These are phyloP conservation scores for Montipora foliosa DNA, from an alignment of 64 coral and sea anemone species.

Conservation along the genomic window DNA sequence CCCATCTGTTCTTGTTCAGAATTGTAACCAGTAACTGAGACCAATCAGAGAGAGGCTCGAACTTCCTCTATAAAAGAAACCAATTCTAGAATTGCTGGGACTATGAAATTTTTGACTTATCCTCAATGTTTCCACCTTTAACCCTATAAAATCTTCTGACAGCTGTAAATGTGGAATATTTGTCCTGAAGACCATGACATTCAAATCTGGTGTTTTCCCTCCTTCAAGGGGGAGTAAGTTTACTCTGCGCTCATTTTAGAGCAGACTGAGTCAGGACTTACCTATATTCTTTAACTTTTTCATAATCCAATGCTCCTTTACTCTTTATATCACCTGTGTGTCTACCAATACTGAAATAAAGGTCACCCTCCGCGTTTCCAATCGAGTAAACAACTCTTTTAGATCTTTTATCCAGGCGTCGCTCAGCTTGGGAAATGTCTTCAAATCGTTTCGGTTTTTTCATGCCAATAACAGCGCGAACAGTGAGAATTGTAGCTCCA, in stretches of 20 bases:
- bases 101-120: no score
- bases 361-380: constrained; percentile 56
- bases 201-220: no score
- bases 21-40: no score
- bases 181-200: no score
- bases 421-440: constrained; percentile 4
- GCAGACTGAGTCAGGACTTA: not conserved
- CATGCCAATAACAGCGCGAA: constrained; percentile 82
- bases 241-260: not conserved
- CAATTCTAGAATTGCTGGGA: no score
- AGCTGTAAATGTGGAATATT: no score
- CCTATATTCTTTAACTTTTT: constrained; percentile 80
- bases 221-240: no score
- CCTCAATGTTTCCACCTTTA: no score
- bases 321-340: constrained; percentile 78
- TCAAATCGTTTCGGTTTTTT: constrained; percentile 16
- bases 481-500: constrained; percentile 79
- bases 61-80: no score
- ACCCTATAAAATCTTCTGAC: no score
- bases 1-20: no score
- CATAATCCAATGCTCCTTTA: constrained; percentile 64
- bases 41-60: no score
- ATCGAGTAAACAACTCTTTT: constrained; percentile 79
- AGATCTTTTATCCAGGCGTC: constrained; percentile 29
- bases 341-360: constrained; percentile 62